Conservation (phyloP, 2,797 vertebrate species). For the Onychomys arenicola region DNA sequence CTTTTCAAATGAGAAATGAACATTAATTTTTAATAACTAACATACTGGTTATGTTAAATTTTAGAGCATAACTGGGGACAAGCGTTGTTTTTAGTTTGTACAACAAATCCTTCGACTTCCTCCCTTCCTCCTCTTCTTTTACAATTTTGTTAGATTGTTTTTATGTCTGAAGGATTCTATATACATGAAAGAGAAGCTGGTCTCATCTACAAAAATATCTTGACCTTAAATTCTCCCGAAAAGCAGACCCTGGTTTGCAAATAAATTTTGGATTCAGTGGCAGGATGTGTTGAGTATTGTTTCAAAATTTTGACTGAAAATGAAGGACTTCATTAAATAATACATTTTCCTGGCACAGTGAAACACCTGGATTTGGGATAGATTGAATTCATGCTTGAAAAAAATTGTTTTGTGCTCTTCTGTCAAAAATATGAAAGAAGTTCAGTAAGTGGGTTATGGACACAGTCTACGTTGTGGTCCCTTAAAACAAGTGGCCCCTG, state of each 20-base stretch:
- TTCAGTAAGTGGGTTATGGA: constrained; percentile 74
- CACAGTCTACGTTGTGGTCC: background rate
- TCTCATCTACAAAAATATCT: constrained; percentile 48
- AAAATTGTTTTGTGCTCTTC: constrained; percentile 79
- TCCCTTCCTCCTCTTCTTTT: background rate
- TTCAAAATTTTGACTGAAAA: constrained; percentile 77
- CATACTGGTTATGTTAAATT: background rate
- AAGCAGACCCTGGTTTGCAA: constrained; percentile 66
- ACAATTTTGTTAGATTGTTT: background rate
- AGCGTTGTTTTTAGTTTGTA: background rate
- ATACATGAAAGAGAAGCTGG: constrained; percentile 1
- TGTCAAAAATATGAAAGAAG: constrained; percentile 80
- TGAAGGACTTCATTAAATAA: constrained; percentile 72
- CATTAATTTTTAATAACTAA: constrained; percentile 16
- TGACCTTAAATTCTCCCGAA: constrained; percentile 66
- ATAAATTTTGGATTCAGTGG: constrained; percentile 56
- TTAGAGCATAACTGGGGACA: background rate
- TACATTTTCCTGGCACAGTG: constrained; percentile 76
- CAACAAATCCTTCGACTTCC: background rate
- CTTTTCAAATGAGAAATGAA: background rate
- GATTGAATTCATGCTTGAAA: constrained; percentile 77
- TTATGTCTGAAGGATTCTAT: constrained; percentile 50
- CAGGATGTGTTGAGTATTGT: constrained; percentile 65
- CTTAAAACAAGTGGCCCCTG: constrained; percentile 76
- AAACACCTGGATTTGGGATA: constrained; percentile 75